Evolutionary conservation across 1,140 invertebrate species (phyloP), one percentile per base, ranked within the genome.

Genomic region (Leptonema lineaticorne): DNA sequence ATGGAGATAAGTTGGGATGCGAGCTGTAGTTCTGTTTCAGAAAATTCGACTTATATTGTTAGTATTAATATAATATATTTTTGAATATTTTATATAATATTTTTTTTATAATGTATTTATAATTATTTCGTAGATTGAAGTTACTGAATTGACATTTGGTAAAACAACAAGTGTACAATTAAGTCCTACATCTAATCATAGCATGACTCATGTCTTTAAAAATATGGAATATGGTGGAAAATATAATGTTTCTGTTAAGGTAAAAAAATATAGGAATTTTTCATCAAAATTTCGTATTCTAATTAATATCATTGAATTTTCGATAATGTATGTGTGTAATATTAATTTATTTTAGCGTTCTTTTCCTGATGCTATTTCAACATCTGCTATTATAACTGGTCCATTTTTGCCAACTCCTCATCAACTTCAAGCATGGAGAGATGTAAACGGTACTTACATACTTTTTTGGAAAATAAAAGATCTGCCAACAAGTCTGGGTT

Each of bases 351-450:
- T 53, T 0, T 33, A 45, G 41, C 29, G 58, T 1, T 81, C 82
- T 60, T 81, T 79, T 6, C 69, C 73, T 8, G 77, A 77, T 68
- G 82, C 84, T 1, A 83, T 78, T 58, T 75, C 73, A 11, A 81
- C 77, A 48, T 79, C 77, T 22, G 78, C 85, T 1, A 70, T 77
- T 1, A 87, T 85, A 64, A 63, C 74, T 30, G 88, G 87, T 0
- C 88, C 87, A 1, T 74, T 78, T 6, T 82, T 92, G 45, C 77
- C 84, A 16, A 76, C 87, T n/a, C 91, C 91, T 1, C 82, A 84
- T 75, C 87, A 88, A 74, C 73, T 93, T 0, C 79, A 81, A 45
- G 83, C 88, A 3, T 77, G 83, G 56, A 77, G 81, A 1, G 78
- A 85, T 73, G 73, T 76, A 71, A 83, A 86, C 79, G 84, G 85